Evolutionary conservation across 2,888 invertebrate genomes (phyloP), one percentile per base, ranked within the genome.

Genomic region (Caenorhabditis becei): DNA sequence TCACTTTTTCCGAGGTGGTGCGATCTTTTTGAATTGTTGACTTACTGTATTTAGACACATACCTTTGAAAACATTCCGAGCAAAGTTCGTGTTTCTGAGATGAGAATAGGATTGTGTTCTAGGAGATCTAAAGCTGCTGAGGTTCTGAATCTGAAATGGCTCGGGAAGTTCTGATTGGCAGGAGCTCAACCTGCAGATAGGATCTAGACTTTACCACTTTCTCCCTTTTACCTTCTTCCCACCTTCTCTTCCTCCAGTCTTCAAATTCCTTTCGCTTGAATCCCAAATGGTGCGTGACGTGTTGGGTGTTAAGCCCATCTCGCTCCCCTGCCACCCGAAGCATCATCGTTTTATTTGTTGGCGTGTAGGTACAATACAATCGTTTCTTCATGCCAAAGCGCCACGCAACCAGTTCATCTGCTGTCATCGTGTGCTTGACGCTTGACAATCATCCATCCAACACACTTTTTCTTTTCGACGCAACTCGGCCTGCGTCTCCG

Each of bases 371-470:
- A 74, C 74, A 74, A 66, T 66, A 71, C 54, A 62, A 63, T 63
- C 32, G 61, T 44, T 41, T 61, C 70, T 53, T 28, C 51, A 56
- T 49, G 54, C 66, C 66, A 54, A 49, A 49, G n/a, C 44, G 58
- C 26, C 51, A 51, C 23, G 20, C 71, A 72, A 72, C 72, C 72
- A 72, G 72, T 72, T 72, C 72, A 72, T 72, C 35, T n/a, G 26
- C 61, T 54, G 54, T 49, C 58, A 47, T 35, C 61, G 61, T 53
- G 62, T 70, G 71, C 70, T 70, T 70, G 70, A 70, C 61, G 74
- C 74, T 65, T 66, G 74, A 59, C 74, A 74, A 74, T 66, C 74
- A 74, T 74, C 74, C 74, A 74, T 74, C 74, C 58, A 56, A 62
- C 62, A 71, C 71, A 71, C 62, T 63, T 72, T 63, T 56, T 63